Conservation (phyloP, 1,140 invertebrate species). For the Conus betulinus region DNA sequence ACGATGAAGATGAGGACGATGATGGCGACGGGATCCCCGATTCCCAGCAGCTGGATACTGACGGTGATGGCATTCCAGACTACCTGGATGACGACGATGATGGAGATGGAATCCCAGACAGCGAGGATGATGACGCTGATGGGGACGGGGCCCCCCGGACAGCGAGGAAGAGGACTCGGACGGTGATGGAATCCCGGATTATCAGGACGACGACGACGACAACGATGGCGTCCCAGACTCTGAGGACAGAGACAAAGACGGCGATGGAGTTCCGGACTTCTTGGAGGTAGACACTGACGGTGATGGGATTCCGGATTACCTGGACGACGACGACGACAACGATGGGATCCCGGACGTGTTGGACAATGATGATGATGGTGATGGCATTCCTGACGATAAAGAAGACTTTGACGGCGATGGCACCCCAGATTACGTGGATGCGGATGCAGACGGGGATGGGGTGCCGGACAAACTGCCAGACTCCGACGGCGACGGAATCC, state of each 20-base stretch:
- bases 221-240: slow-evolving; percentile 68
- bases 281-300: slow-evolving; percentile 59
- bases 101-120: slow-evolving; percentile 68
- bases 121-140: slow-evolving; percentile 57
- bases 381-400: slow-evolving; percentile 66
- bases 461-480: slow-evolving; percentile 63
- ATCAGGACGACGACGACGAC: slow-evolving; percentile 65
- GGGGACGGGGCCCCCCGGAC: slow-evolving; percentile 66
- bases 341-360: slow-evolving; percentile 70
- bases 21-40: slow-evolving; percentile 69
- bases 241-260: slow-evolving; percentile 59
- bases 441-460: slow-evolving; percentile 71
- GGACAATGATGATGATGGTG: slow-evolving; percentile 64
- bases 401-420: slow-evolving; percentile 70
- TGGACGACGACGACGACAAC: slow-evolving; percentile 71
- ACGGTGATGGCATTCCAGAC: slow-evolving; percentile 68
- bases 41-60: slow-evolving; percentile 61
- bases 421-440: slow-evolving; percentile 70
- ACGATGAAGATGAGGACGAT: slow-evolving; percentile 60
- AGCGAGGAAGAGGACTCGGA: slow-evolving; percentile 63
- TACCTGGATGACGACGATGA: slow-evolving; percentile 65
- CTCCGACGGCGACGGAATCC: slow-evolving; percentile 66
- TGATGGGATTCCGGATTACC: slow-evolving; percentile 65
- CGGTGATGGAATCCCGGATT: slow-evolving; percentile 66
- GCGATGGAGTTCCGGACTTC: slow-evolving; percentile 63